A percentile compares a stretch with the other conserved stretches of the same genome.
These are phyloP conservation scores for Diarsia dahlii DNA, from an alignment of 2,888 invertebrate genomes.

Conservation along the genomic window DNA sequence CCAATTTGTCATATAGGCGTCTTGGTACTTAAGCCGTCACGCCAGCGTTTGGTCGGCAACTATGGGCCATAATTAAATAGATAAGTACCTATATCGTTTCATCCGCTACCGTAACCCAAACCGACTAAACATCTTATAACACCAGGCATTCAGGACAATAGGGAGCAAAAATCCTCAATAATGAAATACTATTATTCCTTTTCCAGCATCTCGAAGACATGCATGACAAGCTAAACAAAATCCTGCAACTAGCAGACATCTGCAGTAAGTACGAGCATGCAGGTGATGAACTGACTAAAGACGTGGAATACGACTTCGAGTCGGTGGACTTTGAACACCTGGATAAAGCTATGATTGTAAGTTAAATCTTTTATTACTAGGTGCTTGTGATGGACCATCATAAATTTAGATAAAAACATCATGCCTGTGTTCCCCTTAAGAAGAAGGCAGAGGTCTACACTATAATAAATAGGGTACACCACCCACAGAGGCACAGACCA, in stretches of 20 bases:
- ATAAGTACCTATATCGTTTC: background rate
- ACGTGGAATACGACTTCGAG: constrained; percentile 68
- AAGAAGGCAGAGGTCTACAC: background rate
- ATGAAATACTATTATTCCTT: background rate
- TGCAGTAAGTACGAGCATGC: constrained; percentile 93
- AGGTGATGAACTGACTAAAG: constrained; percentile 85
- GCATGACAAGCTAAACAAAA: constrained; percentile 90
- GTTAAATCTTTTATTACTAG: constrained; percentile 29
- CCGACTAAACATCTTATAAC: background rate
- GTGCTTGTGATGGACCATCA: background rate
- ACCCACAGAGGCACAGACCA: too few species aligned
- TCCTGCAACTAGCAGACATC: constrained; percentile 91
- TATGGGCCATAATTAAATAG: background rate
- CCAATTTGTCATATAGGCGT: too few species aligned
- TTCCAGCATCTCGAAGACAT: constrained; percentile 88
- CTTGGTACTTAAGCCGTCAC: too few species aligned
- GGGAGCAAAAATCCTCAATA: background rate
- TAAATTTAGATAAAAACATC: background rate
- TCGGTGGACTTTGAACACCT: constrained; percentile 79
- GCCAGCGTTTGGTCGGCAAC: too few species aligned
- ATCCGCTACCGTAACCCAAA: background rate
- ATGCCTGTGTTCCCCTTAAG: background rate
- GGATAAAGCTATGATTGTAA: constrained; percentile 84
- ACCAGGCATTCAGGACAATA: background rate
- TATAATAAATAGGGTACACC: background rate